These are phyloP conservation scores for Epistrophe grossulariae DNA, from an alignment of 2,888 invertebrate genomes.

Conservation along the genomic window DNA sequence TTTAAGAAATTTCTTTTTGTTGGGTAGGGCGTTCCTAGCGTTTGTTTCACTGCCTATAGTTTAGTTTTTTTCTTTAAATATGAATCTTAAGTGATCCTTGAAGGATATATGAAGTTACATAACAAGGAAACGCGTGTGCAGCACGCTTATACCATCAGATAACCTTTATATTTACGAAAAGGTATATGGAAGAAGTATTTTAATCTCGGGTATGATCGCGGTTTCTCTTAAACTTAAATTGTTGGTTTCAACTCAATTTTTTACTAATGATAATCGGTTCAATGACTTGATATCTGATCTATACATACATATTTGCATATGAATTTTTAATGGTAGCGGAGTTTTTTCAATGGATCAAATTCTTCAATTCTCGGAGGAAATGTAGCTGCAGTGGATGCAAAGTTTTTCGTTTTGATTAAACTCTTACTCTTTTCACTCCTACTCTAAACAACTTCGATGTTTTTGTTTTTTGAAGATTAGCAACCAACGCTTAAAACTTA, in stretches of 20 bases:
- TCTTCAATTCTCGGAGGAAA: too few species aligned
- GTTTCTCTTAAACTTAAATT: conserved; percentile 13
- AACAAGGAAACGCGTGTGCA: conserved; percentile 68
- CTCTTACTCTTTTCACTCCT: too few species aligned
- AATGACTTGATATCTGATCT: neutral
- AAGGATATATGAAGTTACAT: conserved; percentile 50
- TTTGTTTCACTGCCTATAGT: neutral
- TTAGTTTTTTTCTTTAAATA: conserved; percentile 1
- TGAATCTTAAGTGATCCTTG: conserved; percentile 65
- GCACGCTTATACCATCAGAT: conserved; percentile 39
- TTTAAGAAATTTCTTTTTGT: conserved; percentile 14
- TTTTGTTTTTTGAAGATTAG: too few species aligned
- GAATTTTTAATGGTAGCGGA: too few species aligned
- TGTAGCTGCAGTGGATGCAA: too few species aligned
- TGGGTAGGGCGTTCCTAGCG: neutral
- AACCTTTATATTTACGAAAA: neutral
- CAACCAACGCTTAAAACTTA: too few species aligned
- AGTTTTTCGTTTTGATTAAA: too few species aligned
- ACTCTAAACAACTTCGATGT: too few species aligned
- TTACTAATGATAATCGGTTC: neutral
- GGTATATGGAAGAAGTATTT: conserved; percentile 12
- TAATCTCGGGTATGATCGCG: conserved; percentile 46
- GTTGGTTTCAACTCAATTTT: neutral
- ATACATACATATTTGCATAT: too few species aligned
- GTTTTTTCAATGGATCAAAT: too few species aligned